A percentile compares a stretch with the other conserved stretches of the same genome.
phyloP scores from a whole-genome alignment of 2,113 vertebrate species.

The Carassius carassius region DNA sequence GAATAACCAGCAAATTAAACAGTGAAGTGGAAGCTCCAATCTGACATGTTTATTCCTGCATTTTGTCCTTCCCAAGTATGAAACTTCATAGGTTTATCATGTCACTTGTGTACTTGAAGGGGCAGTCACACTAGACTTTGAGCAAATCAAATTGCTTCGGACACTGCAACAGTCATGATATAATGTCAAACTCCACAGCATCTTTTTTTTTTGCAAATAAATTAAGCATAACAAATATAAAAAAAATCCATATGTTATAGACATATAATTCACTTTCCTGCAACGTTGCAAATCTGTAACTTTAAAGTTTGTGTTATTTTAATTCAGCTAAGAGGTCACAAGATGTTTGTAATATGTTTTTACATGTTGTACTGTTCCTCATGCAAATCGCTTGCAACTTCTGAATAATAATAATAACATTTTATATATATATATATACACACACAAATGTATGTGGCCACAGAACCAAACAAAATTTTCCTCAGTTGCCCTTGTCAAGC shows the following conservation, averaged over 20 bases:
- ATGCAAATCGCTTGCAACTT: neutral
- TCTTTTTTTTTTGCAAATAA: neutral
- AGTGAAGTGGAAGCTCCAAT: neutral
- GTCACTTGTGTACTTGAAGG: neutral
- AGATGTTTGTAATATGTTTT: neutral
- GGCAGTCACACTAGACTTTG: neutral
- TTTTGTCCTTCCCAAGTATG: neutral
- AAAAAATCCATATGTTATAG: neutral
- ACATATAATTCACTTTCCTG: too few relatives aligned
- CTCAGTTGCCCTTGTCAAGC: constrained; percentile 45
- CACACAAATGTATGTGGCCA: neutral
- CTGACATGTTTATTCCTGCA: neutral
- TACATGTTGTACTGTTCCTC: neutral
- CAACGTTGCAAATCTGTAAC: too few relatives aligned
- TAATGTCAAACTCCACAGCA: too few relatives aligned
- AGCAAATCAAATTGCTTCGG: too few relatives aligned
- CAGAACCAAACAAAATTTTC: neutral
- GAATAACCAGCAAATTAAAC: neutral
- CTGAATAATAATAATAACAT: too few relatives aligned
- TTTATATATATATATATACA: too few relatives aligned
- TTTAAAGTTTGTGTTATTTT: too few relatives aligned
- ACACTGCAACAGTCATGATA: too few relatives aligned
- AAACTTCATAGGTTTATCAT: neutral
- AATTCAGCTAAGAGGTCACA: neutral
- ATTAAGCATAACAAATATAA: neutral